phyloP scores from a whole-genome alignment of 1,140 invertebrate genomes.

The Drosophila nikananu region DNA sequence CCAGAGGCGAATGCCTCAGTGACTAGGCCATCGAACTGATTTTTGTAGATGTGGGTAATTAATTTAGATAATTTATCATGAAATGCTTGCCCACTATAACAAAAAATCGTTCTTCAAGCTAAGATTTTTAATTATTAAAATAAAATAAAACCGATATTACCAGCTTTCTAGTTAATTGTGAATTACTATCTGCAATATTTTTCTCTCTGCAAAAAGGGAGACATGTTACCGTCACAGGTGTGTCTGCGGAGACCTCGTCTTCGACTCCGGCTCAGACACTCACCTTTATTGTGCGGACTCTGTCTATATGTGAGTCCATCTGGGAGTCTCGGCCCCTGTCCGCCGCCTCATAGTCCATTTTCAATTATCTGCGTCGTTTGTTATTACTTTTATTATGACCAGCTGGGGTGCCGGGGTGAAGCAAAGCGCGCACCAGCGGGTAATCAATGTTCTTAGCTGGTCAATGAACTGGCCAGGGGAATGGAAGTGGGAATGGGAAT shows the following conservation, averaged over 20 bases:
- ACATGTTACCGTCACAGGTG: conserved; percentile 44
- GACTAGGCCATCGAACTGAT: not conserved
- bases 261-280: conserved; percentile 26
- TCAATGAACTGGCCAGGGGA: conserved; percentile 68
- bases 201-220: conserved; percentile 18
- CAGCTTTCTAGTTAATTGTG: not conserved
- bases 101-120: not conserved
- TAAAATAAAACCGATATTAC: not conserved
- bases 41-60: conserved; percentile 13
- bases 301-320: conserved; percentile 39
- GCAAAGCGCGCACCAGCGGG: conserved; percentile 58
- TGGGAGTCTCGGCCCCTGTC: conserved; percentile 20
- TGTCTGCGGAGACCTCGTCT: conserved; percentile 34
- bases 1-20: not conserved
- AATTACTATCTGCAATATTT: not conserved
- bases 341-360: conserved; percentile 77
- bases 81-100: not conserved
- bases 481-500: conserved; percentile 10
- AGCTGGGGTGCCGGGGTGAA: conserved; percentile 21
- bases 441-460: conserved; percentile 84
- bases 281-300: conserved; percentile 73
- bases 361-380: conserved; percentile 83
- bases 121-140: not conserved
- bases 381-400: conserved; percentile 82
- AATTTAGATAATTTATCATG: conserved; percentile 9